Evolutionary conservation across 1,140 invertebrate genomes (phyloP), one percentile per base, ranked within the genome.

Genomic region (Ips typographus): DNA sequence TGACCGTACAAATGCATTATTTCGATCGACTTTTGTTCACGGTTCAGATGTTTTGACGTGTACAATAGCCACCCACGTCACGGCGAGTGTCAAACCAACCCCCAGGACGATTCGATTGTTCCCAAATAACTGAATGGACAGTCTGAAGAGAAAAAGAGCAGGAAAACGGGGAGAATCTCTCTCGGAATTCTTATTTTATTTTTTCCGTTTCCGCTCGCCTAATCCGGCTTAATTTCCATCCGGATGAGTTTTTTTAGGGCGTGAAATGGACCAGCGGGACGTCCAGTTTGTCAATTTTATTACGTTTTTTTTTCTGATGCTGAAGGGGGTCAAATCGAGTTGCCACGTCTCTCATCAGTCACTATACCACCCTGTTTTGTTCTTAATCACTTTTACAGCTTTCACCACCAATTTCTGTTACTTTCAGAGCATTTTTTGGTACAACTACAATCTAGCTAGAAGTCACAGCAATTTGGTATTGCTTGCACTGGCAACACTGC

Each of bases 221-320:
- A 75, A 73, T 75, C 70, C 73, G 65, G 67, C 71, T 75, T 75
- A 75, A 75, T 75, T 73, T 75, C 72, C 73, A 70, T 75, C 72
- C 73, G 73, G 73, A 65, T 71, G 55, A 65, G 68, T 70, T 70
- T 75, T 74, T 74, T 71, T 73, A 66, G 71, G 73, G 73, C 73
- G 73, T 75, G 73, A 75, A 75, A 71, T 70, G 64, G 73, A 71
- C 73, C 71, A 71, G 70, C 69, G 61, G 67, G 70, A 72, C 57
- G 68, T 71, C 68, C 63, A 60, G 68, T 73, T 71, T 71, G 62
- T 68, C 69, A 69, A 56, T 66, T 71, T 72, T 64, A 72, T 72
- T 70, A 57, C 68, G 72, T 68, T 62, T 22, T 22, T 22, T 22
- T 22, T 22, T 22, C 22, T 64, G 41, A 8, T 39, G 22, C n/a